These are phyloP conservation scores for Drosophila littoralis DNA, from an alignment of 1,140 invertebrate genomes.

Conservation along the genomic window DNA sequence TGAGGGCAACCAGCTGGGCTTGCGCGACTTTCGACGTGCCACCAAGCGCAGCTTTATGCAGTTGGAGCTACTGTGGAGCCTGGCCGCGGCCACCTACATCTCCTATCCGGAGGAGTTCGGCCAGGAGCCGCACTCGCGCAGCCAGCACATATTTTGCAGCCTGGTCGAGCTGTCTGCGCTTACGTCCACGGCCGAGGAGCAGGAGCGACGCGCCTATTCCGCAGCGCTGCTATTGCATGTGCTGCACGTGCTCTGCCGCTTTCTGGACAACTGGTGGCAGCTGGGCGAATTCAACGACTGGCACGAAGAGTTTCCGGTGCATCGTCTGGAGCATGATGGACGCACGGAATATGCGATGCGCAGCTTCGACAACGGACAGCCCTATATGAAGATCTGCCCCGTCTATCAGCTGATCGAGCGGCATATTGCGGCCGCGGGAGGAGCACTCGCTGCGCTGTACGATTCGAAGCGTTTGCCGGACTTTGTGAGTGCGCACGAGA, in stretches of 20 bases:
- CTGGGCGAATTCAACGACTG: slow-evolving; percentile 35
- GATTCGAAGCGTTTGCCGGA: slow-evolving; percentile 6
- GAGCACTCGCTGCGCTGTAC: slow-evolving; percentile 26
- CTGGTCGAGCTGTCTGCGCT: background rate
- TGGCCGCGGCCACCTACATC: background rate
- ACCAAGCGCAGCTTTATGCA: background rate
- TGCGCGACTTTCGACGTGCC: background rate
- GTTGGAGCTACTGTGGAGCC: slow-evolving; percentile 6
- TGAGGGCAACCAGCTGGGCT: background rate
- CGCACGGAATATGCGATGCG: slow-evolving; percentile 18
- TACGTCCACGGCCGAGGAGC: background rate
- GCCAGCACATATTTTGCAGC: slow-evolving; percentile 5
- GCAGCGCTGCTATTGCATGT: slow-evolving; percentile 27
- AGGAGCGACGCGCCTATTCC: background rate
- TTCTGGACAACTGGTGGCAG: slow-evolving; percentile 47
- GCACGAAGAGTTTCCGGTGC: slow-evolving; percentile 27
- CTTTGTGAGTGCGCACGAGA: slow-evolving; percentile 9
- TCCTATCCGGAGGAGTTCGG: background rate
- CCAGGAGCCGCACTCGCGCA: slow-evolving; percentile 4
- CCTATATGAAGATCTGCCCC: background rate
- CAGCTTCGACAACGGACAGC: fast-evolving
- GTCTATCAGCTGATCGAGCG: slow-evolving; percentile 14
- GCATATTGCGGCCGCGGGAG: slow-evolving; percentile 4
- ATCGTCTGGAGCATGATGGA: background rate
- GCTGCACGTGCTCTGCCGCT: slow-evolving; percentile 33